Evolutionary conservation across 2,888 invertebrate species (phyloP), one percentile per base, ranked within the genome.

Genomic region (Amphipyra berbera): DNA sequence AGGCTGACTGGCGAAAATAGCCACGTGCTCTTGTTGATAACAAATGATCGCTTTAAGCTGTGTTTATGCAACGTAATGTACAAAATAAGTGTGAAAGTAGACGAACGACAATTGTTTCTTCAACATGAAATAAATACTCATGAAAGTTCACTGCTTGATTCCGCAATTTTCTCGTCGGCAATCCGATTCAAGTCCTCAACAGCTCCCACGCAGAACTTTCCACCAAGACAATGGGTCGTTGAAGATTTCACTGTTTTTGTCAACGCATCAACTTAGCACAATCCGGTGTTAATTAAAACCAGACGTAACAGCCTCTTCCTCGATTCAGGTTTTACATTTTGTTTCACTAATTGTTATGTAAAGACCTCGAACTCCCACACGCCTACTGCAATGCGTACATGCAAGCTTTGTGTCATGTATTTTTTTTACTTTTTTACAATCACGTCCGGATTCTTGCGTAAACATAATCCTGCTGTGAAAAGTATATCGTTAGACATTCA

Each of bases 161-260:
- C 89, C 87, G 90, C 85, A 85, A 88, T 91, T 91, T 88, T 89
- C 90, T 87, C 83, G 55, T 75, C 81, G 21, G 71, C 83, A 79
- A 78, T 83, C 84, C 79, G 84, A 82, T 87, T 85, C 76, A 79
- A 78, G 81, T 76, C 72, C 78, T 80, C 79, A 80, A 78, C 74
- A 62, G 82, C 85, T 92, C 94, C 88, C 94, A 94, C 92, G 88
- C 81, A 76, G 73, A 89, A 92, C 93, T 93, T 93, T 93, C 90
- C 86, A 88, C 76, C 65, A 75, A 88, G 82, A 94, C 94, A 95
- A 95, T 94, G 72, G 90, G 76, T 87, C 84, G 89, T 91, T 90
- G 84, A 79, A 84, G 90, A 90, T 94, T 94, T 95, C 94, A 92
- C 94, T 93, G 89, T 91, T 94, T 94, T 94, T 94, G 91, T 91